These are phyloP conservation scores for Cepaea hortensis DNA, from an alignment of 2,888 invertebrate genomes.

Conservation along the genomic window DNA sequence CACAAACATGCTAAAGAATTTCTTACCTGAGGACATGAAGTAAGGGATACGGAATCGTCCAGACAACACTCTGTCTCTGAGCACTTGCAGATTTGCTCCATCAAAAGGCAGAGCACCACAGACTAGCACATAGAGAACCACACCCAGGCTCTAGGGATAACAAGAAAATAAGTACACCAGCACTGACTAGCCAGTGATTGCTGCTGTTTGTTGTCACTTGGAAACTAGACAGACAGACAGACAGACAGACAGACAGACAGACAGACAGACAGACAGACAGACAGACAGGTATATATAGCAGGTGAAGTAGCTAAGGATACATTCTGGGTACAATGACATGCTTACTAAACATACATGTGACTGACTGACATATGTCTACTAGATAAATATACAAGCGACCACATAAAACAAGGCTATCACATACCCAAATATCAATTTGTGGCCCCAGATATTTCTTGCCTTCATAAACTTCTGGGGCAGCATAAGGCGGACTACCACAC, in stretches of 20 bases:
- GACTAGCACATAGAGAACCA: slow-evolving; percentile 95
- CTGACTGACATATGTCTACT: too few relatives aligned
- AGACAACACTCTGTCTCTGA: slow-evolving; percentile 91
- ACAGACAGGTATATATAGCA: too few relatives aligned
- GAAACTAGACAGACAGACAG: too few relatives aligned
- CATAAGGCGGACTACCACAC: slow-evolving; percentile 95
- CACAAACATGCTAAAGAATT: not conserved
- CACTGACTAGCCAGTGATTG: not conserved
- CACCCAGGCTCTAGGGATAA: slow-evolving; percentile 82
- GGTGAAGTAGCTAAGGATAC: too few relatives aligned
- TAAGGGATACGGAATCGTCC: slow-evolving; percentile 97
- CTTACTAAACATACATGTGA: too few relatives aligned
- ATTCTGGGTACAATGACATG: too few relatives aligned
- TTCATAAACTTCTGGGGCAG: slow-evolving; percentile 97
- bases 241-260: too few relatives aligned
- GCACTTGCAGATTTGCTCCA: slow-evolving; percentile 92
- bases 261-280: too few relatives aligned
- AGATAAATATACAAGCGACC: not conserved
- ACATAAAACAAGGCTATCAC: slow-evolving; percentile 59
- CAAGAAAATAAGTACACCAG: not conserved
- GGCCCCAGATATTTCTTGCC: slow-evolving; percentile 96
- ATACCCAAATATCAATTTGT: slow-evolving; percentile 97
- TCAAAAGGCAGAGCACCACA: slow-evolving; percentile 97
- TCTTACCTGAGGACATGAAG: slow-evolving; percentile 96
- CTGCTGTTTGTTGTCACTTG: not conserved